These are phyloP conservation scores for Aegotheles bennettii DNA, from an alignment of 2,113 vertebrate genomes.

Conservation along the genomic window DNA sequence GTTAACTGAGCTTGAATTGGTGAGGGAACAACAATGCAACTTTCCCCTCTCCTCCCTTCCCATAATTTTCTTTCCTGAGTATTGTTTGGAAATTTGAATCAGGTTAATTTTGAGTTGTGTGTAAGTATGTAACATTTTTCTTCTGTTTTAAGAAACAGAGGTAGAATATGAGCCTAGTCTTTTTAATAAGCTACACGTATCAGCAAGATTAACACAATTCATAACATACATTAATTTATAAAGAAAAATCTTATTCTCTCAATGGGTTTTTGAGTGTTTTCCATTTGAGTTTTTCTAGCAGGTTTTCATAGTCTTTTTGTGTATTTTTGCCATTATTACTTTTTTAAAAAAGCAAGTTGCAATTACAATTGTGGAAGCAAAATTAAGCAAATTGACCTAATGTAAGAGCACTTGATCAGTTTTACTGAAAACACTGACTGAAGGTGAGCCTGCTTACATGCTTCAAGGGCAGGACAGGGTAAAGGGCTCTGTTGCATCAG, in stretches of 20 bases:
- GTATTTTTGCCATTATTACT: not conserved
- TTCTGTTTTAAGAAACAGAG: not conserved
- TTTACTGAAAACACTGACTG: not conserved
- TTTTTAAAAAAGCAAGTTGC: not conserved
- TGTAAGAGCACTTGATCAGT: not conserved
- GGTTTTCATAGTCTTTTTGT: not conserved
- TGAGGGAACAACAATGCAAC: not conserved
- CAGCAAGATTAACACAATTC: not conserved
- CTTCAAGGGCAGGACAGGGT: not conserved
- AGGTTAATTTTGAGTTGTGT: not conserved
- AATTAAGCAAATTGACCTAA: not conserved
- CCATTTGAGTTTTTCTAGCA: not conserved
- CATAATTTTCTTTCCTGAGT: not conserved
- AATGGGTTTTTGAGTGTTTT: not conserved
- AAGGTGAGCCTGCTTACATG: not conserved
- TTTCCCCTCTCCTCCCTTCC: not conserved
- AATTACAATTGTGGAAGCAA: not conserved
- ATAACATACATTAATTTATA: not conserved
- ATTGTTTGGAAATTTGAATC: not conserved
- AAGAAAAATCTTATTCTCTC: not conserved
- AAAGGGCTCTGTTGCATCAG: not conserved
- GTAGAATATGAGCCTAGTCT: not conserved
- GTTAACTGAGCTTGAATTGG: conserved; percentile 45
- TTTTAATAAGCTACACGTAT: not conserved
- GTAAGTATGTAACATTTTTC: not conserved